Evolutionary conservation across 2,113 vertebrate genomes (phyloP), one percentile per base, ranked within the genome.

Genomic region (Rhinichthys klamathensis): DNA sequence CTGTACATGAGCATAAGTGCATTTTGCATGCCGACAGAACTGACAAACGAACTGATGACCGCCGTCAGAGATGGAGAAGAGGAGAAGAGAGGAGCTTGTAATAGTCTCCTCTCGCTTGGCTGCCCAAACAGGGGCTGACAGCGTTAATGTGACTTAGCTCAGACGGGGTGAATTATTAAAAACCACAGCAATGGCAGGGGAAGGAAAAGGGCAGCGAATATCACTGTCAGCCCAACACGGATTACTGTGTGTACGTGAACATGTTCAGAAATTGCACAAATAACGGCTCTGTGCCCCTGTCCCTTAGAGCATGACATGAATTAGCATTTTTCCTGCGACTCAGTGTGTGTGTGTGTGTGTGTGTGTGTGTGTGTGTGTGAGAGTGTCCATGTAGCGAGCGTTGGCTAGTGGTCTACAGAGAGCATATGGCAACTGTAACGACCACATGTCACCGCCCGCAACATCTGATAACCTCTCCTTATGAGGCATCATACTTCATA

Each of bases 91-190:
- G 54, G 78, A 84, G 89, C 90, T 91, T 91, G 92, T 92, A 92
- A 89, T 72, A 58, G 77, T 88, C 86, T 92, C 90, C 84, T 90
- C 90, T 93, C 85, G 92, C 93, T 90, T 90, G 76, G 82, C 89
- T 92, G 90, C 89, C 82, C 93, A 91, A 91, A 92, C 89, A 86
- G 85, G 86, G 93, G 90, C 92, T 92, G 94, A 94, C 92, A 89
- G 90, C 79, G 86, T 88, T 91, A 94, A 93, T 92, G 92, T 93
- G 91, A 93, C 93, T 89, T 92, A 89, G 91, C 90, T 94, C 93
- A 93, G 92, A 91, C 91, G 90, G 88, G 85, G 88, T 94, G 92
- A 92, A 94, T 94, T 93, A 95, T 94, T 94, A 91, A 94, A 90
- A 38, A 90, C 90, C 25, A 38, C 44, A 15, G 44, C 79, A 67